phyloP scores from a whole-genome alignment of 1,140 invertebrate genomes.

The Panagrolaimus sp. region DNA sequence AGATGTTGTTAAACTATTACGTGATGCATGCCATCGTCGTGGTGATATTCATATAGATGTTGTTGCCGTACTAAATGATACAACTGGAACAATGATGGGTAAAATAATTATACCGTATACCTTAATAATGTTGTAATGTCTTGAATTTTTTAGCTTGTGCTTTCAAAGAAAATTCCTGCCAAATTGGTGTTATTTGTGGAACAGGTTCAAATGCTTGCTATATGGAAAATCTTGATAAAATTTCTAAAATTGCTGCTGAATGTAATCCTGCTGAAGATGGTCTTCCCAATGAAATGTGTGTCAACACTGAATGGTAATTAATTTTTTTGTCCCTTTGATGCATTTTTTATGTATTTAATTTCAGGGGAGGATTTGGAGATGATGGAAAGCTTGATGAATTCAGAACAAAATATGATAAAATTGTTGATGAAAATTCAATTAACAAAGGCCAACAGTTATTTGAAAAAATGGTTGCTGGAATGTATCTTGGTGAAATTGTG shows the following conservation, averaged over 20 bases:
- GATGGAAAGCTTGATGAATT: conserved; percentile 78
- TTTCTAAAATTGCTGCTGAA: conserved; percentile 67
- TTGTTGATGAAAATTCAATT: conserved; percentile 77
- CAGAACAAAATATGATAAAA: conserved; percentile 77
- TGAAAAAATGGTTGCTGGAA: conserved; percentile 64
- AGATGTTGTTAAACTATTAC: conserved; percentile 77
- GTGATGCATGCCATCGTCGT: conserved; percentile 65
- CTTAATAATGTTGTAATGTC: not conserved
- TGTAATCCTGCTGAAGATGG: conserved; percentile 68
- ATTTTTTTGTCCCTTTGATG: too few species aligned
- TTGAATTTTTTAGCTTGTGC: conserved; percentile 94
- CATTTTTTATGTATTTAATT: too few species aligned
- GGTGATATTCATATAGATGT: conserved; percentile 77
- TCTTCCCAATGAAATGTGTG: conserved; percentile 58
- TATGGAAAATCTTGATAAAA: conserved; percentile 76
- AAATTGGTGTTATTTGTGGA: conserved; percentile 77
- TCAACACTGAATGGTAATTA: conserved; percentile 66
- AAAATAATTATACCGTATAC: conserved; percentile 70
- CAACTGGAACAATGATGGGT: conserved; percentile 84
- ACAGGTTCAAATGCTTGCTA: conserved; percentile 84
- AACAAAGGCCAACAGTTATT: conserved; percentile 68
- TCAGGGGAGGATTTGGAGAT: conserved; percentile 95
- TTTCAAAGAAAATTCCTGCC: conserved; percentile 78
- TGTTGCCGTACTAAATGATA: conserved; percentile 90
- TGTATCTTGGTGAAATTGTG: conserved; percentile 64